Evolutionary conservation across 2,888 invertebrate species (phyloP), one percentile per base, ranked within the genome.

Genomic region (Hyppa rectilinea): DNA sequence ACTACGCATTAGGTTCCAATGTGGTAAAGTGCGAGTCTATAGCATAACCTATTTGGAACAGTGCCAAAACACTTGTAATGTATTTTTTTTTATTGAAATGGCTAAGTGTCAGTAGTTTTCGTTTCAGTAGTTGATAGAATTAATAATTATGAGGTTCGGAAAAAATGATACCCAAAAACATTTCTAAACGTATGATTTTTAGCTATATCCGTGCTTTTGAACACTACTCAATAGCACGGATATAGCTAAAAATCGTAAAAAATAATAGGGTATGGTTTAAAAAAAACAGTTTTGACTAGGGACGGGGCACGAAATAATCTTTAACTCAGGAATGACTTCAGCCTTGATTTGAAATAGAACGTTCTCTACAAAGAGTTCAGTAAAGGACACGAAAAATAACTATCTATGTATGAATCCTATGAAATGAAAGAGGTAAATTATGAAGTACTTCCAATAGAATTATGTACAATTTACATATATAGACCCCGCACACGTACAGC

Each of bases 381-480:
- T 40, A 29, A 60, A 43, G 20, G 52, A 60, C 38, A 56, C 20
- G 9, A 20, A 38, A 4, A 26, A 38, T 45, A 40, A 43, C n/a
- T 47, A 47, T 58, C 58, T 58, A 5, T 45, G 12, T 58, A 23
- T 14, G n/a, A 31, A 75, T 50, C 20, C 26, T 61, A 14, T 45
- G 45, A 49, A 58, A 68, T 66, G 50, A 65, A 73, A 40, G 31
- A 65, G 38, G 62, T 65, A 62, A 80, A 66, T 75, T 58, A 78
- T 40, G 49, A 60, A 62, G 50, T 50, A 75, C 52, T 62, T 71
- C 52, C 71, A 76, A 78, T 75, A 75, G 80, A 71, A 71, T 75
- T 62, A 71, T 55, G 40, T 60, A 12, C 36, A 76, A 77, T 77
- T 72, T 77, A 58, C 81, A 72, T 77, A 77, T 62, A 73, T 53